Conservation (phyloP, 2,113 vertebrate genomes). For the Ammodytes marinus region DNA sequence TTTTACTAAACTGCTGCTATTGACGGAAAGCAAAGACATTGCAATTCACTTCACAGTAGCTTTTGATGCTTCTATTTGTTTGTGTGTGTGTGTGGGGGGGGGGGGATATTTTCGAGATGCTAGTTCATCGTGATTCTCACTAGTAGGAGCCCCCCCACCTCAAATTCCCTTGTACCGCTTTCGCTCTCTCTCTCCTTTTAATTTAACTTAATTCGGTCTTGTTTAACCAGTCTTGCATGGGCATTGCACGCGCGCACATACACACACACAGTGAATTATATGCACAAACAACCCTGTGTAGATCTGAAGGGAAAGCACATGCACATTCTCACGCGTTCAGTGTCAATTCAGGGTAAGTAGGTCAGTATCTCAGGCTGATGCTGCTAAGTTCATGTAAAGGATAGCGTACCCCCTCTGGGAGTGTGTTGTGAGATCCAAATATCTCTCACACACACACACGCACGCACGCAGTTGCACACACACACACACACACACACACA, state of each 20-base stretch:
- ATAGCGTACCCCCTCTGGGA: conserved; percentile 67
- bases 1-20: conserved; percentile 31
- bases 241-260: not conserved
- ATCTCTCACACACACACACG: not conserved
- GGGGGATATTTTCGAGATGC: conserved; percentile 10
- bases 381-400: conserved; percentile 69
- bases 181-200: conserved; percentile 8
- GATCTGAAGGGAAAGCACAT: conserved; percentile 27
- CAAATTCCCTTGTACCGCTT: not conserved
- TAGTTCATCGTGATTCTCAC: conserved; percentile 69
- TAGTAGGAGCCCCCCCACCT: conserved; percentile 37
- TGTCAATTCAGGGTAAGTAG: conserved; percentile 67
- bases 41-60: conserved; percentile 13
- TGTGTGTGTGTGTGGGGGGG: not conserved
- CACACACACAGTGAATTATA: conserved; percentile 13
- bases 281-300: conserved; percentile 46
- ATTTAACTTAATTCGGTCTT: conserved; percentile 69
- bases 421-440: conserved; percentile 48
- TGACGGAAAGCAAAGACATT: too few relatives aligned
- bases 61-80: conserved; percentile 18
- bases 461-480: too few relatives aligned
- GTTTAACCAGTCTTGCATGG: conserved; percentile 40
- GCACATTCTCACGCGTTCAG: conserved; percentile 17
- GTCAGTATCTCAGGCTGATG: conserved; percentile 62
- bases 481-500: not conserved